phyloP scores from a whole-genome alignment of 2,888 invertebrate genomes.

The Drosophila hamatofila region DNA sequence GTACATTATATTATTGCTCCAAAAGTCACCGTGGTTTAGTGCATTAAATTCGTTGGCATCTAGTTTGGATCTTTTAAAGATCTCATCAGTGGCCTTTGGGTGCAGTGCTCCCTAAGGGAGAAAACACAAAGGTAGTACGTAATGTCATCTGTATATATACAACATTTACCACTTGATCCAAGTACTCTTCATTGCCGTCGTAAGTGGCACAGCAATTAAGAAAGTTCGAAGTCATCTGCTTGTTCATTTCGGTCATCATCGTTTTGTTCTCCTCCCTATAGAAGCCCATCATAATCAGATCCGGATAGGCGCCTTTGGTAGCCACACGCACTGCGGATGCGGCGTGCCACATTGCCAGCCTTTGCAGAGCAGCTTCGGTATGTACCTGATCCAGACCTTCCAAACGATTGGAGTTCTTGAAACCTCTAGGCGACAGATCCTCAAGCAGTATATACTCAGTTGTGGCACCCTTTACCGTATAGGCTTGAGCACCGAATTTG shows the following conservation, averaged over 20 bases:
- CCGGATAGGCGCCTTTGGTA: slow-evolving; percentile 58
- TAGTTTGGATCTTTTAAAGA: slow-evolving; percentile 30
- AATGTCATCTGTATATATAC: no score
- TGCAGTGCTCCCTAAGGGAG: slow-evolving; percentile 42
- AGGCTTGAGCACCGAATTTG: slow-evolving; percentile 68
- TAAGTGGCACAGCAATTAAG: slow-evolving; percentile 45
- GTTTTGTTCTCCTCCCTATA: slow-evolving; percentile 40
- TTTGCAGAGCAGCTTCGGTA: slow-evolving; percentile 66
- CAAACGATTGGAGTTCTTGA: slow-evolving; percentile 71
- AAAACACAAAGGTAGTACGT: neutral
- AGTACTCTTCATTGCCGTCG: slow-evolving; percentile 52
- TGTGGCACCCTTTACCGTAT: slow-evolving; percentile 53
- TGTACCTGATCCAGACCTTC: slow-evolving; percentile 76
- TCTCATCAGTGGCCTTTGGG: slow-evolving; percentile 43
- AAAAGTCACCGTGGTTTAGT: slow-evolving; percentile 77
- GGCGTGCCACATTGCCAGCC: slow-evolving; percentile 81
- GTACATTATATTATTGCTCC: slow-evolving; percentile 81
- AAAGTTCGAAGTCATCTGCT: slow-evolving; percentile 25
- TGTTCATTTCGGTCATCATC: slow-evolving; percentile 35
- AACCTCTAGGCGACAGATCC: slow-evolving; percentile 69
- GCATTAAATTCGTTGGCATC: slow-evolving; percentile 73
- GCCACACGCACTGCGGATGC: slow-evolving; percentile 70
- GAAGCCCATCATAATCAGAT: slow-evolving; percentile 21
- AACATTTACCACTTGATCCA: slow-evolving; percentile 64
- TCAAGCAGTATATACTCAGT: slow-evolving; percentile 68